Percentiles rank a stretch among this genome's conserved stretches.
These are phyloP conservation scores for Zoanthus solanderi DNA, from an alignment of 92 coral and sea anemone species.

Conservation along the genomic window DNA sequence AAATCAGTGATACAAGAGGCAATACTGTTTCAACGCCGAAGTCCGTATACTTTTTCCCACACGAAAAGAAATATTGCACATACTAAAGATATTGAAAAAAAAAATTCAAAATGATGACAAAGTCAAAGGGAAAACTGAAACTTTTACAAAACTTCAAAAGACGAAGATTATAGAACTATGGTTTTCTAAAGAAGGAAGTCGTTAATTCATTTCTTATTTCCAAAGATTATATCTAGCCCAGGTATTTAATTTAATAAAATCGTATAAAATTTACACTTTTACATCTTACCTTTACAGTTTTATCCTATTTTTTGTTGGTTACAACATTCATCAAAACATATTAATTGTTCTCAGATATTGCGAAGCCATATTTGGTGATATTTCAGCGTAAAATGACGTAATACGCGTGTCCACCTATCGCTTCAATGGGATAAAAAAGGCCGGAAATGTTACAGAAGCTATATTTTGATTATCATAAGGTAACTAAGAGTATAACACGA, in stretches of 20 bases:
- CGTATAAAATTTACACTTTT: not conserved
- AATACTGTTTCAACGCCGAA: not conserved
- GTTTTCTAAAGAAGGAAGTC: not conserved
- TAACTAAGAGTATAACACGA: conserved; percentile 34
- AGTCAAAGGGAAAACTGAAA: not conserved
- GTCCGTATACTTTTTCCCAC: conserved; percentile 3
- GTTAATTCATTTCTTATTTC: not conserved
- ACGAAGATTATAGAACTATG: not conserved
- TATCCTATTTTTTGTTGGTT: not conserved
- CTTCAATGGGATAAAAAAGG: conserved; percentile 16
- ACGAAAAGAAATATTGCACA: conserved; percentile 15
- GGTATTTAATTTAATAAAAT: not conserved
- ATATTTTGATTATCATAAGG: conserved; percentile 6
- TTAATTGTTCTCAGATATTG: not conserved
- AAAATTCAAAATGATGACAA: not conserved
- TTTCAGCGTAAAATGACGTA: conserved; percentile 17
- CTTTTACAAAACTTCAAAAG: not conserved
- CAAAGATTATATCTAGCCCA: not conserved
- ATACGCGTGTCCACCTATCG: conserved; percentile 8
- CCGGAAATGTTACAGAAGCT: conserved; percentile 24
- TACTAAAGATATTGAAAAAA: not conserved
- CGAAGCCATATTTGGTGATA: not conserved
- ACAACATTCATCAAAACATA: conserved; percentile 7
- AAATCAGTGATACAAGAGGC: not conserved
- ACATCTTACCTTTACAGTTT: no score